Evolutionary conservation across 2,888 invertebrate species (phyloP).

Genomic region (Entomobrya proxima): DNA sequence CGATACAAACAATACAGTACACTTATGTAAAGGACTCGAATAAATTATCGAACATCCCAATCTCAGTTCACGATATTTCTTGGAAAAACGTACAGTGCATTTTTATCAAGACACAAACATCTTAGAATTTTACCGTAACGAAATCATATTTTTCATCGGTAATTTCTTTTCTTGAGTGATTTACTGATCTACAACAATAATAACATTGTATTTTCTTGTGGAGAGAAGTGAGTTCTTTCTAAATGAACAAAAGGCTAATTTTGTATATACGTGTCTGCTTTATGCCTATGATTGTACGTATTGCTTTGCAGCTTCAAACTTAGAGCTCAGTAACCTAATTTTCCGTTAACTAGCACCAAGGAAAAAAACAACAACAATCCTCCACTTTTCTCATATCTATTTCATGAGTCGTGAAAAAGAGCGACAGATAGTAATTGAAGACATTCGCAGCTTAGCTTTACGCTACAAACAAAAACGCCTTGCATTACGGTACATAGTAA

Average conservation of each 20-base stretch:
- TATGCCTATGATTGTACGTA: too few relatives aligned
- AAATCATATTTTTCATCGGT: conserved; percentile 10
- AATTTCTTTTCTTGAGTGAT: background rate
- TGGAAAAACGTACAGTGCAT: too few relatives aligned
- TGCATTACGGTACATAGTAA: conserved; percentile 7
- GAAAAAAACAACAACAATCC: conserved; percentile 37
- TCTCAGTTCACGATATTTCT: too few relatives aligned
- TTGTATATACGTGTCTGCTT: too few relatives aligned
- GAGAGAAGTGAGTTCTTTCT: too few relatives aligned
- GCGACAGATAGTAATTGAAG: conserved; percentile 31
- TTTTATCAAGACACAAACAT: too few relatives aligned
- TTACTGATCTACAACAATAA: conserved; percentile 40
- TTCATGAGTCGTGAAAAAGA: conserved; percentile 44
- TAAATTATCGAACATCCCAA: too few relatives aligned
- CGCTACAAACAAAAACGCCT: background rate
- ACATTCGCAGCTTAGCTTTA: conserved; percentile 9
- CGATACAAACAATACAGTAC: too few relatives aligned
- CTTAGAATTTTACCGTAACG: background rate
- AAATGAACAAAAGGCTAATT: too few relatives aligned
- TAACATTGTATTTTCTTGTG: too few relatives aligned
- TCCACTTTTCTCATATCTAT: conserved; percentile 50
- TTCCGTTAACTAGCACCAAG: conserved; percentile 34
- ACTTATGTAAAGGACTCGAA: too few relatives aligned
- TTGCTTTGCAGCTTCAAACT: background rate
- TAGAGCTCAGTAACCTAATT: conserved; percentile 41